Evolutionary conservation across 2,888 invertebrate species (phyloP).

Genomic region (Neoitamus cyanurus): DNA sequence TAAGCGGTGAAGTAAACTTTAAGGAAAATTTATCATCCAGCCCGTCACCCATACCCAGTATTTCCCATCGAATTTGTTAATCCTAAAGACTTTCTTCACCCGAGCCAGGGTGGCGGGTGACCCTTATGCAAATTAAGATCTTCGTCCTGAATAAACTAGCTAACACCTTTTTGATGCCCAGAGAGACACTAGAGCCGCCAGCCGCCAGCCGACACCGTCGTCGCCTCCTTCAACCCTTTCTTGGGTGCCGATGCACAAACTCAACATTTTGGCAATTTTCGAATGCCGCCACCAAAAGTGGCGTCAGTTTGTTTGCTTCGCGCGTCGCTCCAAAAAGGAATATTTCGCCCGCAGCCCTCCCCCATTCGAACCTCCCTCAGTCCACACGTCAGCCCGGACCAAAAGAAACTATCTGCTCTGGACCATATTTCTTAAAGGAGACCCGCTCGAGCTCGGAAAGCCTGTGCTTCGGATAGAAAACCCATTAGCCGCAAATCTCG

Average conservation of each 20-base stretch:
- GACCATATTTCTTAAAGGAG: conserved; percentile 30
- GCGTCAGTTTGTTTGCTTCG: conserved; percentile 24
- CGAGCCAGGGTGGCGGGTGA: neutral
- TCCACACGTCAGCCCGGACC: neutral
- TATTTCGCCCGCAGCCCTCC: neutral
- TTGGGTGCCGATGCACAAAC: neutral
- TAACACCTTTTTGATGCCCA: conserved; percentile 37
- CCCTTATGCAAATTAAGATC: conserved; percentile 40
- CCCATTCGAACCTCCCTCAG: neutral
- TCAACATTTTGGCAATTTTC: conserved; percentile 21
- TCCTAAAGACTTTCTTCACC: conserved; percentile 34
- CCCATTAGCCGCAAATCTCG: conserved; percentile 43
- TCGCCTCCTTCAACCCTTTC: neutral
- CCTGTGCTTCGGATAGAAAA: conserved; percentile 28
- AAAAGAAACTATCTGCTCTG: conserved; percentile 31
- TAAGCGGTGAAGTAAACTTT: neutral
- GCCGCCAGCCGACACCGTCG: neutral
- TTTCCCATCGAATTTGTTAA: conserved; percentile 39
- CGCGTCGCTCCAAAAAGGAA: neutral
- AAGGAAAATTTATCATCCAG: neutral
- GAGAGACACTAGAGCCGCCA: neutral
- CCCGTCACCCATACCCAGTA: neutral
- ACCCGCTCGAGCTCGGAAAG: neutral
- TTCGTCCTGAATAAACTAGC: conserved; percentile 43
- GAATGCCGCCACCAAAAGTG: conserved; percentile 27